Conservation (phyloP, 1,140 invertebrate genomes). For the Varroa destructor region DNA sequence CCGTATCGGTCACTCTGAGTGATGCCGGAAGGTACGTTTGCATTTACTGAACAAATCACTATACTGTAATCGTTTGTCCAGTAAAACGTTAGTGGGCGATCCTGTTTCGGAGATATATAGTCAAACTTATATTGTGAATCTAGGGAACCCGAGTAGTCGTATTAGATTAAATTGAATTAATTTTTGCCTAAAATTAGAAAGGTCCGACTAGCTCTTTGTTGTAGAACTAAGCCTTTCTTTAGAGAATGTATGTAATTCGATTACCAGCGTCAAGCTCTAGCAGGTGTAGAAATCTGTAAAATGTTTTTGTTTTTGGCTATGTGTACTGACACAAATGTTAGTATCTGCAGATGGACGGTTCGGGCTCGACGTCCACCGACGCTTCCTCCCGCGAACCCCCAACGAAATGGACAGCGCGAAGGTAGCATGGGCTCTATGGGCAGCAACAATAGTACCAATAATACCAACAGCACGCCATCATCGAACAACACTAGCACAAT, state of each 20-base stretch:
- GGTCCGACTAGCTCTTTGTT: neutral
- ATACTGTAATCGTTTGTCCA: neutral
- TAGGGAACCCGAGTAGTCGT: neutral
- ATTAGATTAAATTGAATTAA: neutral
- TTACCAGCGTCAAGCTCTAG: too few species aligned
- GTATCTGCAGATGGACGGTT: neutral
- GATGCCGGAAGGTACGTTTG: slow-evolving; percentile 3
- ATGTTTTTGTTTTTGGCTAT: neutral
- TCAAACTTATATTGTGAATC: neutral
- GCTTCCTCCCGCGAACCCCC: neutral
- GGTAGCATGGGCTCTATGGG: neutral
- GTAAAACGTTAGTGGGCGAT: neutral
- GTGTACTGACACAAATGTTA: slow-evolving; percentile 12
- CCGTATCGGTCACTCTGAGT: neutral
- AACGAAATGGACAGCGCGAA: slow-evolving; percentile 7
- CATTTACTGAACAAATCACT: neutral
- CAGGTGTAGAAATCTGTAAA: too few species aligned
- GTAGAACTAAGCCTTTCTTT: too few species aligned
- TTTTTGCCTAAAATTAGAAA: neutral
- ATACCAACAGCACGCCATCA: neutral
- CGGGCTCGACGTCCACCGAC: slow-evolving; percentile 2
- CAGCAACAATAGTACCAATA: slow-evolving; percentile 9
- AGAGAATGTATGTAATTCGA: too few species aligned
- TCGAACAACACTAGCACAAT: too few species aligned
- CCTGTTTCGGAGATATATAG: neutral